These are phyloP conservation scores for Eugnorisma glareosa DNA, from an alignment of 2,888 invertebrate species.

Conservation along the genomic window DNA sequence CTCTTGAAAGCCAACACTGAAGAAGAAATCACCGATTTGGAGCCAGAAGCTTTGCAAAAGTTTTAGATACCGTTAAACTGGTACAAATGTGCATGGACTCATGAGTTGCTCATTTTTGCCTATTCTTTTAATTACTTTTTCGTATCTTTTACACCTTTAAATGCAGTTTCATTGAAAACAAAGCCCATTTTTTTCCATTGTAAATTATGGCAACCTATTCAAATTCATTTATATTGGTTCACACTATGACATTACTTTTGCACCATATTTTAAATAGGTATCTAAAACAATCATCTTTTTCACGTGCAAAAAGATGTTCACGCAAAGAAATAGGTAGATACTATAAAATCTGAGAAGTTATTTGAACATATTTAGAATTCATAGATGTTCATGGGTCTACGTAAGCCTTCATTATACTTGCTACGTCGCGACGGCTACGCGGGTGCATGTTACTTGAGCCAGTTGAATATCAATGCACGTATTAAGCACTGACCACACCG, in stretches of 20 bases:
- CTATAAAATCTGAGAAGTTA: neutral
- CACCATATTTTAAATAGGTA: neutral
- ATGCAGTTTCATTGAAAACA: neutral
- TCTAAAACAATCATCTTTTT: neutral
- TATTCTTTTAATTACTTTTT: neutral
- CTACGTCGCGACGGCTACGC: neutral
- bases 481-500: too few relatives aligned
- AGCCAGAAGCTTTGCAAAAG: too few relatives aligned
- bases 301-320: neutral
- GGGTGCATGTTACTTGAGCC: neutral
- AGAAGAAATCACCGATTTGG: too few relatives aligned
- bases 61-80: too few relatives aligned
- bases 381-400: neutral
- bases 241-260: neutral
- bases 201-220: neutral
- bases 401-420: neutral
- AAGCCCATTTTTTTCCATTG: neutral
- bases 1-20: too few relatives aligned
- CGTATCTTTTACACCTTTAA: neutral
- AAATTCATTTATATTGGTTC: too few relatives aligned
- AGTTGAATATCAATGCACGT: neutral
- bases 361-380: neutral
- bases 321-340: neutral
- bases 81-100: too few relatives aligned
- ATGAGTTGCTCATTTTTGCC: too few relatives aligned